Conservation (phyloP, 2,888 invertebrate genomes). For the Parnassius apollo region DNA sequence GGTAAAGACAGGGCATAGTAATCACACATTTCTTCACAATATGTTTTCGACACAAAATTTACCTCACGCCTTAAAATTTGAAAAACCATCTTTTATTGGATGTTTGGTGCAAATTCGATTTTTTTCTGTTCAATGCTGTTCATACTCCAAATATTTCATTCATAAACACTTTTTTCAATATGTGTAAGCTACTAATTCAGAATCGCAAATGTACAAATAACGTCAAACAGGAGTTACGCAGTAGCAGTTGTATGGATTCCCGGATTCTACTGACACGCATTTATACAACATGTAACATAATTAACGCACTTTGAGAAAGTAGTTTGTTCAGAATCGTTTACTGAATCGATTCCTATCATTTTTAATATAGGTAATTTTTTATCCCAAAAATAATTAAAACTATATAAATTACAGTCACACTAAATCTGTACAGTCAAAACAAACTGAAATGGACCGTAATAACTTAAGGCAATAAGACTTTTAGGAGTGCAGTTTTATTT, state of each 20-base stretch:
- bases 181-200: too few species aligned
- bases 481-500: too few species aligned
- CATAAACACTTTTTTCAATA: background rate
- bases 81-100: slow-evolving; percentile 17
- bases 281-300: slow-evolving; percentile 16
- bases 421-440: too few species aligned
- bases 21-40: slow-evolving; percentile 9
- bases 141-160: slow-evolving; percentile 9
- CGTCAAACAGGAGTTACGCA: slow-evolving; percentile 19
- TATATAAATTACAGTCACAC: too few species aligned
- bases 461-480: too few species aligned
- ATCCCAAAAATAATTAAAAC: too few species aligned
- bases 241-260: slow-evolving; percentile 23
- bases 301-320: too few species aligned
- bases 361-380: too few species aligned
- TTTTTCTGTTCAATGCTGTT: slow-evolving; percentile 20
- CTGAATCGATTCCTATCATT: too few species aligned
- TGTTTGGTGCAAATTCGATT: slow-evolving; percentile 6
- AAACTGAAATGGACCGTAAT: too few species aligned
- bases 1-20: slow-evolving; percentile 17
- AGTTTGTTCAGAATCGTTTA: too few species aligned
- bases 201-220: slow-evolving; percentile 4
- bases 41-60: slow-evolving; percentile 13
- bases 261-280: slow-evolving; percentile 9
- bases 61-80: slow-evolving; percentile 7